Conservation (phyloP, 2,797 vertebrate genomes). For the Borostomias antarcticus region DNA sequence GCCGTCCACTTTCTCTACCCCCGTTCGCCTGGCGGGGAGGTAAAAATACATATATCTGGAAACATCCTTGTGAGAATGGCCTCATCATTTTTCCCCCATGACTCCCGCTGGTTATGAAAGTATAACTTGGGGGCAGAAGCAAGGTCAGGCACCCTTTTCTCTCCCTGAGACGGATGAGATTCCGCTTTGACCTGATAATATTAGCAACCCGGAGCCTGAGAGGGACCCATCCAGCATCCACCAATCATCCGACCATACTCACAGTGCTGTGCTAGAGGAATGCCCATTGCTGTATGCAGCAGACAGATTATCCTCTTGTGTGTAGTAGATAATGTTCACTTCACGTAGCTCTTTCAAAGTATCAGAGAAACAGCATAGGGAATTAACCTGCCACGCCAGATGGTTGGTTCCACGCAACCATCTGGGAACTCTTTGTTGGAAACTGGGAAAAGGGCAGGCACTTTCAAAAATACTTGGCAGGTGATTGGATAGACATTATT, state of each 20-base stretch:
- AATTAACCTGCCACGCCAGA: too few relatives aligned
- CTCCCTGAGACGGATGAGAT: constrained; percentile 68
- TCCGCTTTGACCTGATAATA: constrained; percentile 60
- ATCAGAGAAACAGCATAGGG: not conserved
- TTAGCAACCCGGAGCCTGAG: constrained; percentile 41
- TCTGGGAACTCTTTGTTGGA: too few relatives aligned
- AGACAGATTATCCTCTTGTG: not conserved
- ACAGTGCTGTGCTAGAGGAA: constrained; percentile 3
- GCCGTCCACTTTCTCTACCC: constrained; percentile 27
- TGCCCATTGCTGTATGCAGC: not conserved
- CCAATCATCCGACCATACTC: constrained; percentile 49
- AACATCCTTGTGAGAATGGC: constrained; percentile 77
- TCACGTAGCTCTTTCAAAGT: not conserved
- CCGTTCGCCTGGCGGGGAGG: constrained; percentile 67
- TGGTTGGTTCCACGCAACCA: too few relatives aligned
- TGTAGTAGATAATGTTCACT: too few relatives aligned
- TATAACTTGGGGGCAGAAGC: constrained; percentile 71
- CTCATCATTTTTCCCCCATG: constrained; percentile 62
- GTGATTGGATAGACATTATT: too few relatives aligned
- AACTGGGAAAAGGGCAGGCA: too few relatives aligned
- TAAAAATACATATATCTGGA: constrained; percentile 75
- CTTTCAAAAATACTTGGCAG: too few relatives aligned
- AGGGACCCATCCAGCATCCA: constrained; percentile 44
- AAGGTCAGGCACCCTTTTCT: constrained; percentile 69
- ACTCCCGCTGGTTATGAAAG: constrained; percentile 64